phyloP scores from a whole-genome alignment of 2,888 invertebrate genomes.

The Morpho deidamia region DNA sequence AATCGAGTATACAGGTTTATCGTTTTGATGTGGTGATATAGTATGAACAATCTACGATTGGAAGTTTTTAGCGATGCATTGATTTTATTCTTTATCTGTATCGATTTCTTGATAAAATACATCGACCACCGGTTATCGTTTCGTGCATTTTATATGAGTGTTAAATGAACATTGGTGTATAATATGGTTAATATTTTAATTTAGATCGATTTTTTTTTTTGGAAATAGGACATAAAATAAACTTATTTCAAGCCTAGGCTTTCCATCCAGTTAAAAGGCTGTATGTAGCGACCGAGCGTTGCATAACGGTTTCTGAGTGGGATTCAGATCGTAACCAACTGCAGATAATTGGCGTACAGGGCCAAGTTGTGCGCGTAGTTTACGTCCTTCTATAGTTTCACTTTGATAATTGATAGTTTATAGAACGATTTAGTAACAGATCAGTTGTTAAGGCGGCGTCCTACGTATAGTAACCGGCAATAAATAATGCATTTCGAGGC shows the following conservation, averaged over 20 bases:
- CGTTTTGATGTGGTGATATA: neutral
- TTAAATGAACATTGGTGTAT: no score
- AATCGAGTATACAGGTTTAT: neutral
- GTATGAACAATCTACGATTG: neutral
- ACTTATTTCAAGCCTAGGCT: conserved; percentile 6
- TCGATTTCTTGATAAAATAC: conserved; percentile 8
- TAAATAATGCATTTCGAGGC: no score
- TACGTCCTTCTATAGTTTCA: neutral
- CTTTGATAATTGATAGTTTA: neutral
- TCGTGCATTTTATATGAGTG: no score
- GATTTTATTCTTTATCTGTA: conserved; percentile 12
- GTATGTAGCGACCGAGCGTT: conserved; percentile 4
- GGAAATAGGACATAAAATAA: no score
- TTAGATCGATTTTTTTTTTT: no score
- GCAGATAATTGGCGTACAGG: conserved; percentile 12
- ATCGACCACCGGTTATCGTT: neutral
- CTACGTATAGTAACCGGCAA: no score
- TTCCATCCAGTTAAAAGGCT: conserved; percentile 1
- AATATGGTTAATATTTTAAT: no score
- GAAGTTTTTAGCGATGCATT: conserved; percentile 11
- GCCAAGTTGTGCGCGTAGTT: conserved; percentile 1
- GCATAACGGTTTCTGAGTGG: conserved; percentile 24
- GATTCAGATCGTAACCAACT: conserved; percentile 19
- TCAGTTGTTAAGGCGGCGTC: no score
- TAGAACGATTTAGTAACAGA: no score